Evolutionary conservation across 2,888 invertebrate species (phyloP).

Genomic region (Pomacea canaliculata): DNA sequence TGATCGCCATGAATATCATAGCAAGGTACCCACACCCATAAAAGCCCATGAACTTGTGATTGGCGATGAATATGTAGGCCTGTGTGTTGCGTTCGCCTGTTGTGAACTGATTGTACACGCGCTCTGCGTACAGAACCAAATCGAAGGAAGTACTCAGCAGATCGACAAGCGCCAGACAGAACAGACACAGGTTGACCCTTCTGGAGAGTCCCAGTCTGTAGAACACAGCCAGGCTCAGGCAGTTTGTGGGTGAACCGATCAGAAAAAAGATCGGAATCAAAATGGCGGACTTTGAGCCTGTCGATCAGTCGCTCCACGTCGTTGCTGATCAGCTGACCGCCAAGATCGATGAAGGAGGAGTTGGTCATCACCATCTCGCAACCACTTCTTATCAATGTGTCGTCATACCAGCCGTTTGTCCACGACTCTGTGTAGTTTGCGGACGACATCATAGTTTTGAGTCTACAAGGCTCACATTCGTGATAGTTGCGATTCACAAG

Average conservation of each 20-base stretch:
- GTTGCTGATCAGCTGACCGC: too few relatives aligned
- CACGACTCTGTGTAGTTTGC: too few relatives aligned
- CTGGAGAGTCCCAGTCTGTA: slow-evolving; percentile 6
- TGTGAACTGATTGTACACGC: not conserved
- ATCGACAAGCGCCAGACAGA: slow-evolving; percentile 2
- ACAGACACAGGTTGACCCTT: slow-evolving; percentile 5
- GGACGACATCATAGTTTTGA: too few relatives aligned
- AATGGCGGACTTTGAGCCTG: slow-evolving; percentile 5
- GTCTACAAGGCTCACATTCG: too few relatives aligned
- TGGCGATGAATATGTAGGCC: slow-evolving; percentile 1
- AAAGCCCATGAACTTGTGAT: slow-evolving; percentile 11
- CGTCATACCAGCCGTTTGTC: too few relatives aligned
- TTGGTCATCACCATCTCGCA: too few relatives aligned
- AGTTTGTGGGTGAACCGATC: slow-evolving; percentile 12
- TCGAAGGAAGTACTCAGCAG: not conserved
- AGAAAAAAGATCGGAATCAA: slow-evolving; percentile 14
- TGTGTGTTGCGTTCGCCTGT: not conserved
- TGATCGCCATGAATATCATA: slow-evolving; percentile 4
- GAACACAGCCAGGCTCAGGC: slow-evolving; percentile 13
- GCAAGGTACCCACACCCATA: slow-evolving; percentile 6
- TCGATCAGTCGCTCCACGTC: not conserved
- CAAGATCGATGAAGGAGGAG: too few relatives aligned
- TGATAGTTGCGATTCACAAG: too few relatives aligned
- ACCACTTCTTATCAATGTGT: too few relatives aligned
- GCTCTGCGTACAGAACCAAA: not conserved